Base-by-base conservation (phyloP, 2,888 invertebrate species). In the Macrophya alboannulata region DNA sequence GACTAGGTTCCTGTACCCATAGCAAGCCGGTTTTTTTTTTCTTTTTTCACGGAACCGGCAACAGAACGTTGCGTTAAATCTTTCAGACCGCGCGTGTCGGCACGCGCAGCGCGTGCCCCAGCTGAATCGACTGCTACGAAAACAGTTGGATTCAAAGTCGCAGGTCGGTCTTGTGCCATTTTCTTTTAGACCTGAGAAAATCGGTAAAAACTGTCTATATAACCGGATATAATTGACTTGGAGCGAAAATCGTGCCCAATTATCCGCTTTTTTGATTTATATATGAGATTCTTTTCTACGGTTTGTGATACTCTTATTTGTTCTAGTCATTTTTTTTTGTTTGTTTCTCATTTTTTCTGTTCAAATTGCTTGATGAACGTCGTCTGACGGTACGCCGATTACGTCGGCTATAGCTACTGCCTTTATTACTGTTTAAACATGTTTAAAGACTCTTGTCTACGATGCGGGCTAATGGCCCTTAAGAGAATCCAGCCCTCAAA, bases 61-160 rank as follows among this genome's bases (percentile, higher is more conserved):
- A 51, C 48, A 65, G 71, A 31, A 48, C 51, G 17, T 83, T 71
- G 48, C 68, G 45, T 83, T 68, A 68, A 83, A 83, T 68, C 83
- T 48, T 83, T 45, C 48, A 21, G n/a, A n/a, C 15, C 31, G 71
- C 83, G 83, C 83, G 83, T 71, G 83, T 68, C 68, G 83, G 83
- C 83, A 83, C 83, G 83, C 83, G 83, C 31, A 83, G 68, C 83
- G 68, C 83, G 83, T 83, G 83, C 83, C 83, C 48, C 17, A 17
- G 17, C 31, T 31, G 31, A 31, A 43, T 45, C 43, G 25, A 17
- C 48, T 25, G 31, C 43, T 12, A 82, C 45, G 9, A 25, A n/a
- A 68, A 83, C 48, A 71, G 45, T 81, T 15, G 25, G 21, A 31
- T 71, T 10, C n/a, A 77, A 37, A 31, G 51, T 31, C 25, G 8